phyloP scores from a whole-genome alignment of 2,888 invertebrate species.

The Anarsia innoxiella region DNA sequence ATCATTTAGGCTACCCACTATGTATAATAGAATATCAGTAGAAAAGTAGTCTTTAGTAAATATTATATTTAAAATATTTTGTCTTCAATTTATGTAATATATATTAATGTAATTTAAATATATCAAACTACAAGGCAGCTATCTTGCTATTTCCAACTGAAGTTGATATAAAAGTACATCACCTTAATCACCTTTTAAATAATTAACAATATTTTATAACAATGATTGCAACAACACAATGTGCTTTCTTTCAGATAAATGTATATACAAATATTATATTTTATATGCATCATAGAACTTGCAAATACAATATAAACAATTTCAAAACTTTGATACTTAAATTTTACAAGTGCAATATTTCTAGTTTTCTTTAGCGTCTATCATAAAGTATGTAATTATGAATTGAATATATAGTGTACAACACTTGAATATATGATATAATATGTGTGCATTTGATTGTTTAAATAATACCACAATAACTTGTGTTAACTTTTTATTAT shows the following conservation, averaged over 20 bases:
- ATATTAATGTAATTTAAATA: background rate
- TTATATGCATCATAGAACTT: no score
- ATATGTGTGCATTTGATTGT: conserved; percentile 23
- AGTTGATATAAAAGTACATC: no score
- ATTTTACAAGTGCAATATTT: background rate
- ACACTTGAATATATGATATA: conserved; percentile 29
- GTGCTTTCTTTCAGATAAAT: no score
- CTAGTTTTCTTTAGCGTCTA: conserved; percentile 1
- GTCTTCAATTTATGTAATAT: conserved; percentile 2
- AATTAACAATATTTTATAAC: no score
- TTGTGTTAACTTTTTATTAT: conserved; percentile 12
- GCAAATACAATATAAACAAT: no score
- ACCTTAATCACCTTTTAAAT: no score
- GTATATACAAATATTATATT: no score
- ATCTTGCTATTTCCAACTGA: no score
- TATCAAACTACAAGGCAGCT: no score
- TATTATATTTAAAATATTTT: conserved; percentile 7
- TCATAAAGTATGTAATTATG: conserved; percentile 4
- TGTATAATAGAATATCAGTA: conserved; percentile 16
- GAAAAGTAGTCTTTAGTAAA: conserved; percentile 13
- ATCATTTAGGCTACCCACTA: conserved; percentile 5
- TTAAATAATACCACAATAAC: background rate
- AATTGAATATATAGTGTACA: conserved; percentile 25
- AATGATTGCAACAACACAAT: no score
- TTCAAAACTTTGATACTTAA: no score